Evolutionary conservation across 92 coral and sea anemone genomes (phyloP).

Genomic region (Siderastrea radians): DNA sequence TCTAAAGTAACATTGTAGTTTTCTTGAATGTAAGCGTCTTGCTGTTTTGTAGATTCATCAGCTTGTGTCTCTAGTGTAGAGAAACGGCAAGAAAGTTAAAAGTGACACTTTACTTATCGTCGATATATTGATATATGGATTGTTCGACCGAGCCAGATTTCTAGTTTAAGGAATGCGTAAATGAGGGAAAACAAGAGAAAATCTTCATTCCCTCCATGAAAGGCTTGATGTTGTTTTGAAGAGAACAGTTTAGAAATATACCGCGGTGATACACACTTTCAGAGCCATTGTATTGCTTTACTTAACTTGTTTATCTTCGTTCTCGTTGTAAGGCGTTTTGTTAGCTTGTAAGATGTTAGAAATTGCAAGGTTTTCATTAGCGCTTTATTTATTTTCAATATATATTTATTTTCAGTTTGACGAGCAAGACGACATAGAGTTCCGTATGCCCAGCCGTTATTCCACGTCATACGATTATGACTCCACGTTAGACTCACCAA

Average conservation of each 20-base stretch:
- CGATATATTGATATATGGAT: no score
- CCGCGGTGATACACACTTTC: background rate
- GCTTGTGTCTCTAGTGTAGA: no score
- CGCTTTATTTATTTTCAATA: background rate
- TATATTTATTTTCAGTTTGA: conserved; percentile 25
- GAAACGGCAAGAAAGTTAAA: background rate
- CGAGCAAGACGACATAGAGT: conserved; percentile 70
- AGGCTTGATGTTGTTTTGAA: no score
- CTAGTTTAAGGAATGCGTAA: no score
- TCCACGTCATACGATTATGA: conserved; percentile 84
- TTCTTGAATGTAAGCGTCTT: no score
- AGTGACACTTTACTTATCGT: background rate
- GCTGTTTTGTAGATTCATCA: no score
- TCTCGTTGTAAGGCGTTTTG: background rate
- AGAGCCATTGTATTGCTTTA: background rate
- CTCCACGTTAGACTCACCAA: conserved; percentile 85
- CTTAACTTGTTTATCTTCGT: background rate
- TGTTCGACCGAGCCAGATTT: no score
- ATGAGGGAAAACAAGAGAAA: no score
- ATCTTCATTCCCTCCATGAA: no score
- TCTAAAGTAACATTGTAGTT: no score
- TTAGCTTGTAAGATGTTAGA: background rate
- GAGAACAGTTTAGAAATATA: no score
- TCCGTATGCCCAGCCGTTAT: conserved; percentile 81
- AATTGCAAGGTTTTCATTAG: background rate